phyloP scores from a whole-genome alignment of 2,113 vertebrate genomes.

The Hemicordylus capensis region DNA sequence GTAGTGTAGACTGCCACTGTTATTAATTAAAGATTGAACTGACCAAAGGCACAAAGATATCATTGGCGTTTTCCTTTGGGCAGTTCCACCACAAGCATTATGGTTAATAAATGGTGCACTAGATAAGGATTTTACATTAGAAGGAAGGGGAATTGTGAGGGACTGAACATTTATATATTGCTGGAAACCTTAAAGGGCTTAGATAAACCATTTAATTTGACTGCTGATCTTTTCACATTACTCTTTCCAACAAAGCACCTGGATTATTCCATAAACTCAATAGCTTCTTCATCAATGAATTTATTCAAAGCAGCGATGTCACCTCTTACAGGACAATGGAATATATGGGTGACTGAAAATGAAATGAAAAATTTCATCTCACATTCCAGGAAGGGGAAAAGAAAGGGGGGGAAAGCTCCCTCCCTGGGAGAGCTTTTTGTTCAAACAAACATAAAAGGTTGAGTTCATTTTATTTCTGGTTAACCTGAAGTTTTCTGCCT shows the following conservation, averaged over 20 bases:
- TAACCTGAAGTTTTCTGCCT: slow-evolving; percentile 28
- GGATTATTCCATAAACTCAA: slow-evolving; percentile 22
- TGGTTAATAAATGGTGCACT: neutral
- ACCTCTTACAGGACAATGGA: neutral
- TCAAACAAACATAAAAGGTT: slow-evolving; percentile 4
- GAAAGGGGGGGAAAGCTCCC: neutral
- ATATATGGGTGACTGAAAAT: slow-evolving; percentile 15
- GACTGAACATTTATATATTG: neutral
- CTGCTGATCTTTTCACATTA: slow-evolving; percentile 1
- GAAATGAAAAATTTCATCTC: slow-evolving; percentile 26
- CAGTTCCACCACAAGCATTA: neutral
- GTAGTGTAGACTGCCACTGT: neutral
- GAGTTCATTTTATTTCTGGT: slow-evolving; percentile 35
- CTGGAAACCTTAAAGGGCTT: fast-evolving
- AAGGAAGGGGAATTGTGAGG: slow-evolving; percentile 4
- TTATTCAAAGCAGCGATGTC: neutral
- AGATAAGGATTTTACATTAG: slow-evolving; percentile 3
- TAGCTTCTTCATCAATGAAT: slow-evolving; percentile 16
- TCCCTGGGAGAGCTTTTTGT: neutral
- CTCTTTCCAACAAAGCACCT: slow-evolving; percentile 19
- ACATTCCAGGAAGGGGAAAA: neutral
- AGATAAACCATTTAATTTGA: neutral
- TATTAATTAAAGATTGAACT: neutral
- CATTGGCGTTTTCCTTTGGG: neutral
- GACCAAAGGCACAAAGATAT: neutral